Conservation (phyloP, 2,888 invertebrate genomes). For the Aplocera efformata region DNA sequence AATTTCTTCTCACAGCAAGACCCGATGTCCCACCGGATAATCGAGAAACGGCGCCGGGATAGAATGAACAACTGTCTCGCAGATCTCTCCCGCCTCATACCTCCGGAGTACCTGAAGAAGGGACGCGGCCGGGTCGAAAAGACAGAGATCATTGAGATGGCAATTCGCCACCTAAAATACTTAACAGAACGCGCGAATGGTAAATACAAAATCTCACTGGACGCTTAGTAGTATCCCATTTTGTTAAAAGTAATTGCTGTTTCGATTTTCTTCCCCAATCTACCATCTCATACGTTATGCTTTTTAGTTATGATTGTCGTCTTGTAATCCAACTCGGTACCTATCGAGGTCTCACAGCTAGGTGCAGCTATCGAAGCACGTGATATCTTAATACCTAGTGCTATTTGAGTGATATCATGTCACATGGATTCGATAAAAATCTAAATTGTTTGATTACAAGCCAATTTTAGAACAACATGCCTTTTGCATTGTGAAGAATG, state of each 20-base stretch:
- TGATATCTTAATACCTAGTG: background rate
- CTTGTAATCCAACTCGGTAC: too few species aligned
- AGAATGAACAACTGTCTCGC: constrained; percentile 98
- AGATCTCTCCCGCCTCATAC: constrained; percentile 95
- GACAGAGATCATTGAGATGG: constrained; percentile 99
- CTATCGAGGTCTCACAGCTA: too few species aligned
- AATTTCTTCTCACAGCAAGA: constrained; percentile 85
- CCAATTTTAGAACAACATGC: too few species aligned
- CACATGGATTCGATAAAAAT: background rate
- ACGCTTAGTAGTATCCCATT: constrained; percentile 42
- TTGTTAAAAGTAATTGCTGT: constrained; percentile 14
- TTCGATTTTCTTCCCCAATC: too few species aligned
- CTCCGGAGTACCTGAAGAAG: constrained; percentile 95
- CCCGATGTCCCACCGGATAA: constrained; percentile 98
- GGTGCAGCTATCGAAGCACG: background rate
- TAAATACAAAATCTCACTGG: too few species aligned
- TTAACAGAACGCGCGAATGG: constrained; percentile 85
- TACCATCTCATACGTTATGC: too few species aligned
- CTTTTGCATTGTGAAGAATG: too few species aligned
- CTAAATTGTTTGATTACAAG: background rate
- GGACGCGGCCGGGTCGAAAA: constrained; percentile 97
- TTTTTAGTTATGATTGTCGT: too few species aligned
- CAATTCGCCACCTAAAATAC: constrained; percentile 95
- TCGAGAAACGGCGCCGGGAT: constrained; percentile 96
- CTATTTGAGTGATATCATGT: background rate